phyloP scores from a whole-genome alignment of 2,797 vertebrate species.

The Aselliscus stoliczkanus region DNA sequence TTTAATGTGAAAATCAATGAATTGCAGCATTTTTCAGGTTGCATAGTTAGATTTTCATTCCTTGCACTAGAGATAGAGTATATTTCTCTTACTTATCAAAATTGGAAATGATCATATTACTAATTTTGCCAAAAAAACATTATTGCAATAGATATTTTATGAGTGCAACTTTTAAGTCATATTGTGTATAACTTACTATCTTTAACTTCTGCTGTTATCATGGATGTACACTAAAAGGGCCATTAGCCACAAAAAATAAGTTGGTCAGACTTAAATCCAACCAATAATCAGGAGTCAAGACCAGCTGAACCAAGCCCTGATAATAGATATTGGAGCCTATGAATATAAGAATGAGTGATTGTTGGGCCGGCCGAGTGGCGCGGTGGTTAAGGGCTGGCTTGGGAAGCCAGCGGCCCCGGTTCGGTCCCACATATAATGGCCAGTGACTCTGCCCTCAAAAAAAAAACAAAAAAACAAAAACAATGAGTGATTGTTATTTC shows the following conservation, averaged over 20 bases:
- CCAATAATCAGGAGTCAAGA: background rate
- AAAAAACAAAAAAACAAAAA: no score
- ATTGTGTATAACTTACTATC: background rate
- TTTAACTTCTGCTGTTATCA: background rate
- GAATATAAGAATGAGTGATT: background rate
- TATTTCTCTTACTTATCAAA: background rate
- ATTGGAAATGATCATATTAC: background rate
- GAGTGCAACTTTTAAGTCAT: background rate
- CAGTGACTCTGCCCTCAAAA: no score
- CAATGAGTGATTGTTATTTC: background rate
- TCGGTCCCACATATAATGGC: no score
- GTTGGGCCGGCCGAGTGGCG: no score
- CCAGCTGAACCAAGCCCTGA: background rate
- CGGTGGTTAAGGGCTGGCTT: no score
- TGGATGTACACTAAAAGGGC: background rate
- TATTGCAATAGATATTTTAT: background rate
- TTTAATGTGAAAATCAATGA: background rate
- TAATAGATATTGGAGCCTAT: background rate
- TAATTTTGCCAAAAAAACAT: background rate
- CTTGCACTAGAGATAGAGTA: background rate
- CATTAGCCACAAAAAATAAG: background rate
- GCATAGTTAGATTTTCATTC: background rate
- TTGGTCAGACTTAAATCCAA: background rate
- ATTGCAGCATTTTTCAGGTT: background rate
- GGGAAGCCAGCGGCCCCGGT: no score